A percentile compares a stretch with the other conserved stretches of the same genome.
These are phyloP conservation scores for Ceyx margarethae DNA, from an alignment of 2,113 vertebrate genomes.

Conservation along the genomic window DNA sequence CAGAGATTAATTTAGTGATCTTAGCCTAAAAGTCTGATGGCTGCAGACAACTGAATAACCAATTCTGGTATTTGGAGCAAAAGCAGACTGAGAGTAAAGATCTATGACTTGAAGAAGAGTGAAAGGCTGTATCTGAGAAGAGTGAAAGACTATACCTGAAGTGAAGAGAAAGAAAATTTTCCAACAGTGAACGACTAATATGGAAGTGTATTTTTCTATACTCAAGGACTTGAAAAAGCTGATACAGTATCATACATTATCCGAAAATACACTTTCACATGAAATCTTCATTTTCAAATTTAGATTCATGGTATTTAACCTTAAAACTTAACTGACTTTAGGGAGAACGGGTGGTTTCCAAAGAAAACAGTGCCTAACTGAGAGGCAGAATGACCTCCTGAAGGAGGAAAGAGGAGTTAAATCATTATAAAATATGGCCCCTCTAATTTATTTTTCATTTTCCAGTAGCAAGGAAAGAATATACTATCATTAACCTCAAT, in stretches of 20 bases:
- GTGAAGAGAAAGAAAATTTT: neutral
- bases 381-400: neutral
- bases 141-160: neutral
- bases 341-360: neutral
- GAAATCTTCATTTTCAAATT: neutral
- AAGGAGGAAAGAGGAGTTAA: neutral
- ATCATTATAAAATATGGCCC: neutral
- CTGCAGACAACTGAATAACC: neutral
- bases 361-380: neutral
- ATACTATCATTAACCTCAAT: neutral
- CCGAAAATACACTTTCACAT: neutral
- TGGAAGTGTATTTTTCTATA: neutral
- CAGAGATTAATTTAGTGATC: neutral
- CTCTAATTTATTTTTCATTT: neutral
- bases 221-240: neutral
- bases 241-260: neutral
- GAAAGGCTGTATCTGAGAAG: neutral
- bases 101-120: neutral
- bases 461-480: neutral
- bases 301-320: neutral
- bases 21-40: neutral
- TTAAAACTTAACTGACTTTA: neutral
- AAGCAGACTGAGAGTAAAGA: neutral
- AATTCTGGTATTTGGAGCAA: neutral
- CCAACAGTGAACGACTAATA: neutral